Evolutionary conservation across 2,888 invertebrate species (phyloP).

Genomic region (Drosophila recens): DNA sequence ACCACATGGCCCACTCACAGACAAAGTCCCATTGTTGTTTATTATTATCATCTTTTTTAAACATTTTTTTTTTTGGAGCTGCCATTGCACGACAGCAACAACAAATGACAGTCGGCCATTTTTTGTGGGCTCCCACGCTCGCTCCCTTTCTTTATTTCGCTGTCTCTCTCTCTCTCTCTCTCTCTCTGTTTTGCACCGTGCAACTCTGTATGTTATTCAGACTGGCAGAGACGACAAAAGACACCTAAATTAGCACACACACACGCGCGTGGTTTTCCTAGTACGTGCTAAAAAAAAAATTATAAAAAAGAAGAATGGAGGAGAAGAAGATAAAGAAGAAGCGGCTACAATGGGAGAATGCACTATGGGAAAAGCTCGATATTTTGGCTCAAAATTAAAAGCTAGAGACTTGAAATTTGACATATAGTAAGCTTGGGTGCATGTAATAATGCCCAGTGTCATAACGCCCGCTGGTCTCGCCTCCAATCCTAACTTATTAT

Average conservation of each 20-base stretch:
- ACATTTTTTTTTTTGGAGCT: constrained; percentile 30
- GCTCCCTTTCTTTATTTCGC: not conserved
- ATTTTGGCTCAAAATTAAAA: too few species aligned
- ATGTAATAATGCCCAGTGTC: too few species aligned
- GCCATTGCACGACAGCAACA: constrained; percentile 50
- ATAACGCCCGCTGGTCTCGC: too few species aligned
- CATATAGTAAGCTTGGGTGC: too few species aligned
- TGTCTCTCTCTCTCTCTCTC: too few species aligned
- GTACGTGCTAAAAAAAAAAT: constrained; percentile 61
- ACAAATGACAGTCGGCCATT: constrained; percentile 56
- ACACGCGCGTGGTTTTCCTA: constrained; percentile 25
- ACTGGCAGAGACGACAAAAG: constrained; percentile 61
- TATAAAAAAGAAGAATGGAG: not conserved
- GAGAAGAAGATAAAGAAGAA: constrained; percentile 16
- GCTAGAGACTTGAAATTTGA: too few species aligned
- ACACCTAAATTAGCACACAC: constrained; percentile 70
- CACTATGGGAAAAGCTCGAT: too few species aligned
- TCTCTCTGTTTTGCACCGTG: constrained; percentile 1
- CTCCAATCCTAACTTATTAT: too few species aligned
- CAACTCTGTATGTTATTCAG: constrained; percentile 52
- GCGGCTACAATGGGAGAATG: constrained; percentile 18
- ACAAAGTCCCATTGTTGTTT: constrained; percentile 63
- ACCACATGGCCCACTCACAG: constrained; percentile 47
- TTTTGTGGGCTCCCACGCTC: constrained; percentile 37
- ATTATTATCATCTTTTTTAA: constrained; percentile 33